Percentiles rank a stretch among this genome's conserved stretches.
Evolutionary conservation across 2,888 invertebrate genomes (phyloP).

Genomic region (Sepiola atlantica): DNA sequence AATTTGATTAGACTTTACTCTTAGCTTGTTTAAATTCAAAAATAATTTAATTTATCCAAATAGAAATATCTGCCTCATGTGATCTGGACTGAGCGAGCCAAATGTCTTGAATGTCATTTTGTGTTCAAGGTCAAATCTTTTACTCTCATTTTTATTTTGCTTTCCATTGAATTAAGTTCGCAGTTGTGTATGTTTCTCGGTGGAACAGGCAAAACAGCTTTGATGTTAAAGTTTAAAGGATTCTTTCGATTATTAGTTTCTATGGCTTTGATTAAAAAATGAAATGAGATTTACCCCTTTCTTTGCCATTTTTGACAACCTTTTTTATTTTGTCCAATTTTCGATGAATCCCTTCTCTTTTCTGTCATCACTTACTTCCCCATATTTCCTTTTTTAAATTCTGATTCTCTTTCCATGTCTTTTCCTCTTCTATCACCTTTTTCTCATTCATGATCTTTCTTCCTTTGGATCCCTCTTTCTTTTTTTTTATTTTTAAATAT

Average conservation of each 20-base stretch:
- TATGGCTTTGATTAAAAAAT: neutral
- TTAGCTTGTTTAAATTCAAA: slow-evolving; percentile 32
- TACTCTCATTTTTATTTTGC: neutral
- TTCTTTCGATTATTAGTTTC: neutral
- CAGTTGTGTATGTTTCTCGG: neutral
- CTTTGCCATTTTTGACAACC: neutral
- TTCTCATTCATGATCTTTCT: neutral
- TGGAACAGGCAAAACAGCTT: neutral
- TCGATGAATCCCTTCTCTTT: neutral
- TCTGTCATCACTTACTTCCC: neutral
- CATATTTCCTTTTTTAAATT: neutral
- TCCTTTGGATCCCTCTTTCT: neutral
- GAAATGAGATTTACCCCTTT: neutral
- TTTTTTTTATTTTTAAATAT: neutral
- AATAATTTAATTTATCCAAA: slow-evolving; percentile 32
- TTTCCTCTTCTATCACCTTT: neutral
- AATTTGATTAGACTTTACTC: neutral
- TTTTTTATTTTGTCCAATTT: neutral
- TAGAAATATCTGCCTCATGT: neutral
- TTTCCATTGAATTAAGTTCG: neutral
- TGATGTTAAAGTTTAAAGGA: neutral
- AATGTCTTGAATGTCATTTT: slow-evolving; percentile 8
- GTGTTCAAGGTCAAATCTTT: neutral
- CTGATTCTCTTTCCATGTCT: neutral
- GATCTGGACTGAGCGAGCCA: neutral